Conservation (phyloP, 2,797 vertebrate species). For the Chaetophractus vellerosus region DNA sequence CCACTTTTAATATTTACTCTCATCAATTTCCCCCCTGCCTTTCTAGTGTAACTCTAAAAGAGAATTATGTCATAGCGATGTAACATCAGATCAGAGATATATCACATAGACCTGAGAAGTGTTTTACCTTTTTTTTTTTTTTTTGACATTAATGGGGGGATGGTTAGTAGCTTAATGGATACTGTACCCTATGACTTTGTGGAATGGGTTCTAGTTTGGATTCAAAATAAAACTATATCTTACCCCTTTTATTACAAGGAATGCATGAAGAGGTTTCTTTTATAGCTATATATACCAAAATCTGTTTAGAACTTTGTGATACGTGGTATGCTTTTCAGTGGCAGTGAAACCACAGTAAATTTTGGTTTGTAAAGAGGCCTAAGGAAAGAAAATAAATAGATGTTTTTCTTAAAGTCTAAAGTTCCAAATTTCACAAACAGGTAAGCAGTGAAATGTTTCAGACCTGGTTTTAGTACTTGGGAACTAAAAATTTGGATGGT, state of each 20-base stretch:
- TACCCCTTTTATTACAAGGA: not conserved
- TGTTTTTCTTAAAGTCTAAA: not conserved
- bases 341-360: not conserved
- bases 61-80: no score
- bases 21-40: no score
- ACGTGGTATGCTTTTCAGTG: not conserved
- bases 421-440: not conserved
- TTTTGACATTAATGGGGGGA: not conserved
- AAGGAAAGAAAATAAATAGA: not conserved
- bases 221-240: slow-evolving; percentile 25
- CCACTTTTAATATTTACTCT: no score
- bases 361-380: not conserved
- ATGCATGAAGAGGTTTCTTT: slow-evolving; percentile 2
- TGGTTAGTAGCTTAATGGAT: not conserved
- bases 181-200: not conserved
- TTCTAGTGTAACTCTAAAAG: no score
- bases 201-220: not conserved
- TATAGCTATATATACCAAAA: not conserved
- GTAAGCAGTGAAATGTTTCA: not conserved
- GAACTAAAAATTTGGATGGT: not conserved
- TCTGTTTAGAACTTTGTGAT: not conserved
- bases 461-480: not conserved
- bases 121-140: not conserved
- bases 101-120: no score
- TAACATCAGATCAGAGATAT: no score